Percentiles rank a stretch among this genome's conserved stretches.
Evolutionary conservation across 92 coral and sea anemone species (phyloP).

Genomic region (Porites divaricata): DNA sequence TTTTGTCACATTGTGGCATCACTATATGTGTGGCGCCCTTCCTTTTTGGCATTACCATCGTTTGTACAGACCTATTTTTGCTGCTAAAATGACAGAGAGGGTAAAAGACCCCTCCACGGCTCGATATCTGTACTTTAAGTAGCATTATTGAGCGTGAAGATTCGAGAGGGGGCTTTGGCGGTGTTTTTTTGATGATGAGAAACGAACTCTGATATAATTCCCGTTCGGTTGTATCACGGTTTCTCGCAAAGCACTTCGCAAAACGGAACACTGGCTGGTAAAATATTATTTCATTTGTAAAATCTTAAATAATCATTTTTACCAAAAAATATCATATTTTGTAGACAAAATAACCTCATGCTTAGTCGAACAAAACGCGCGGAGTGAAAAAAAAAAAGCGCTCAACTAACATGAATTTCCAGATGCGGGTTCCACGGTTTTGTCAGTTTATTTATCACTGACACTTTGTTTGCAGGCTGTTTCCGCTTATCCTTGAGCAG

Average conservation of each 20-base stretch:
- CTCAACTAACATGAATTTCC: not conserved
- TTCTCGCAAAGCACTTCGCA: not conserved
- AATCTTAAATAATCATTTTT: not conserved
- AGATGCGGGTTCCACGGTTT: not conserved
- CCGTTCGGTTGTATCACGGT: too few relatives aligned
- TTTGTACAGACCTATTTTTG: not conserved
- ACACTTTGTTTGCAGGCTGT: slow-evolving; percentile 11
- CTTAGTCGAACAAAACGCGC: not conserved
- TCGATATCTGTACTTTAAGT: not conserved
- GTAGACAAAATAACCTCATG: not conserved
- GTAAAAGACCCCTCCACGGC: not conserved
- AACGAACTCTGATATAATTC: not conserved
- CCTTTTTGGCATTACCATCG: not conserved
- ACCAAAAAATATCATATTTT: not conserved
- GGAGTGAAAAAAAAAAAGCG: not conserved
- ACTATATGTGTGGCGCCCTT: not conserved
- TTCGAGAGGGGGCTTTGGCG: too few relatives aligned
- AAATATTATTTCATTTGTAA: not conserved
- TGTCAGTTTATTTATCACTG: not conserved
- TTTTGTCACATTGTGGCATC: not conserved
- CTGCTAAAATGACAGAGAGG: too few relatives aligned
- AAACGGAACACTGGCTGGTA: not conserved
- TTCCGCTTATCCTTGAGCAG: slow-evolving; percentile 29
- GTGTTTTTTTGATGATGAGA: not conserved
- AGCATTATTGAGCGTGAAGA: not conserved